Percentiles rank a stretch among this genome's conserved stretches.
Conservation (phyloP, 2,888 invertebrate species). For the Habrosyne pyritoides region DNA sequence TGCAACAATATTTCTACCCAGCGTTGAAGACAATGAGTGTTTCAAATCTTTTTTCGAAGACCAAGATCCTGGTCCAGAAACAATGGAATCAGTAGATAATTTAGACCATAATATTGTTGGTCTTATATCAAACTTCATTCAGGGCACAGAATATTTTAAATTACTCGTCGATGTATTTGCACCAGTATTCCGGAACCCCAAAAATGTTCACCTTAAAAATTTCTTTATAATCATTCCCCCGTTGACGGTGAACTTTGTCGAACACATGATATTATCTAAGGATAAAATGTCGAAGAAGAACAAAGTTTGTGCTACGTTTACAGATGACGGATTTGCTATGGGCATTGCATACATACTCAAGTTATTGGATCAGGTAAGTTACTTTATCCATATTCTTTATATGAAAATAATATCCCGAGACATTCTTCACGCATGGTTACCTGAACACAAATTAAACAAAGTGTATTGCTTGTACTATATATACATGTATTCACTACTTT, state of each 20-base stretch:
- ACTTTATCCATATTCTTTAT: constrained; percentile 2
- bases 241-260: constrained; percentile 96
- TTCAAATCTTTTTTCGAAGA: constrained; percentile 86
- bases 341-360: constrained; percentile 96
- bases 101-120: constrained; percentile 91
- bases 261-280: constrained; percentile 95
- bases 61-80: constrained; percentile 83
- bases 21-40: constrained; percentile 84
- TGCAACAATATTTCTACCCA: constrained; percentile 94
- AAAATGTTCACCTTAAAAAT: constrained; percentile 94
- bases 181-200: constrained; percentile 92
- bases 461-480: too few species aligned
- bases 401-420: too few species aligned
- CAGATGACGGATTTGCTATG: constrained; percentile 99
- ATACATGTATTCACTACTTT: too few species aligned
- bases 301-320: constrained; percentile 94
- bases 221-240: constrained; percentile 98
- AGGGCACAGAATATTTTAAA: constrained; percentile 94
- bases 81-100: constrained; percentile 86
- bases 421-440: too few species aligned
- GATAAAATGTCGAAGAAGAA: constrained; percentile 96
- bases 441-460: too few species aligned
- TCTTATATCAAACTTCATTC: constrained; percentile 92
- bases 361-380: constrained; percentile 89
- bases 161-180: constrained; percentile 96